phyloP scores from a whole-genome alignment of 1,140 invertebrate species.

The Drosophila nebulosa region DNA sequence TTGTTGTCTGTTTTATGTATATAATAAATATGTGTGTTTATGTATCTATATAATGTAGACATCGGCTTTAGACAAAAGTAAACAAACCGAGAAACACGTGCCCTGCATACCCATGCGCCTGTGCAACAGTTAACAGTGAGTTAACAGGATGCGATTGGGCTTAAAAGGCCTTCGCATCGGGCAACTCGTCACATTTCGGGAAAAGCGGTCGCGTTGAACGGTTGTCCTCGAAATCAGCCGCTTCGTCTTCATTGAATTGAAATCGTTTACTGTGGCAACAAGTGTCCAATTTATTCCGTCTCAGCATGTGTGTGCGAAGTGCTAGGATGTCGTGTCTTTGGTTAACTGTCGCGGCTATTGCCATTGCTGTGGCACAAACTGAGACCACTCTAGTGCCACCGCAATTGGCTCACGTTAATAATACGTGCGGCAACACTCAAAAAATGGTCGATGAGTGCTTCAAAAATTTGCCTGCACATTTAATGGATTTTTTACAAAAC shows the following conservation, averaged over 20 bases:
- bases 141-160: conserved; percentile 42
- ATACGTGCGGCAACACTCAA: conserved; percentile 67
- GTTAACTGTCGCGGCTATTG: conserved; percentile 11
- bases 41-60: background rate
- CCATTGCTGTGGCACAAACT: conserved; percentile 12
- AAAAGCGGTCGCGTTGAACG: conserved; percentile 13
- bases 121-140: conserved; percentile 34
- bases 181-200: conserved; percentile 28
- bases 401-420: conserved; percentile 15
- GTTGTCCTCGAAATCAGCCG: background rate
- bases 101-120: conserved; percentile 23
- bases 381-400: conserved; percentile 17
- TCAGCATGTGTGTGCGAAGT: background rate
- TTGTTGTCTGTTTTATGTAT: background rate
- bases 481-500: conserved; percentile 73
- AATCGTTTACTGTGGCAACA: conserved; percentile 33
- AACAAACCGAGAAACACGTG: conserved; percentile 57
- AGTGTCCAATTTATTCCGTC: conserved; percentile 31
- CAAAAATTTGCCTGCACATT: conserved; percentile 71
- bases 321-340: background rate
- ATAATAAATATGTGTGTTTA: background rate
- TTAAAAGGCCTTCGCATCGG: conserved; percentile 7
- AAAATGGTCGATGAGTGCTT: conserved; percentile 78
- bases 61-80: conserved; percentile 19
- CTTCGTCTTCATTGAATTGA: background rate